A percentile compares a stretch with the other conserved stretches of the same genome.
Conservation (phyloP, 2,113 vertebrate genomes). For the Orientallactaga bullata region DNA sequence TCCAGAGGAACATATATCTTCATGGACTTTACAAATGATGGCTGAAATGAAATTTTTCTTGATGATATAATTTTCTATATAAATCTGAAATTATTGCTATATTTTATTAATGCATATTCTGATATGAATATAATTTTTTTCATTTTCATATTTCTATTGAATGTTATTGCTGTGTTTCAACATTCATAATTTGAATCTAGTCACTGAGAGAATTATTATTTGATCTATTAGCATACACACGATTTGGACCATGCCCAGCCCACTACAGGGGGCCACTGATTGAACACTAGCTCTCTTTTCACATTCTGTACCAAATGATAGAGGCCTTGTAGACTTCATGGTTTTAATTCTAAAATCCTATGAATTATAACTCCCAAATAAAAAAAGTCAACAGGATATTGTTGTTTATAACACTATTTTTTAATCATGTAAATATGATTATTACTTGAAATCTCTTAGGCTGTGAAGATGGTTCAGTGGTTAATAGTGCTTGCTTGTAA, state of each 20-base stretch:
- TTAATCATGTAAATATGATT: neutral
- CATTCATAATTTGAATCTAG: neutral
- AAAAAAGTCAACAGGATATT: neutral
- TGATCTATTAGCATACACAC: neutral
- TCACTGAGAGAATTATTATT: neutral
- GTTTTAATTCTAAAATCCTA: neutral
- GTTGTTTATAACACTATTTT: neutral
- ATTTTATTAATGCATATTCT: neutral
- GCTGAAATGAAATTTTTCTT: neutral
- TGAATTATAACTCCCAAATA: neutral
- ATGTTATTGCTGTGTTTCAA: neutral
- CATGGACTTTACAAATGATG: neutral
- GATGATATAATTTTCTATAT: neutral
- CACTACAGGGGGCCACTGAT: accelerated
- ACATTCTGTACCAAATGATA: neutral
- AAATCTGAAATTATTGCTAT: neutral
- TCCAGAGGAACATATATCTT: neutral
- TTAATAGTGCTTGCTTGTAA: no score
- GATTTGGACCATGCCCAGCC: no score
- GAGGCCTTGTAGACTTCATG: neutral
- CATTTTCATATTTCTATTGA: neutral
- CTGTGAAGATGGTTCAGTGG: no score
- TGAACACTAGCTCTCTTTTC: neutral
- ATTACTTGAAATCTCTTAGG: neutral
- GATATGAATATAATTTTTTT: neutral